phyloP scores from a whole-genome alignment of 2,888 invertebrate species.

The Lycocerus yunnanus region DNA sequence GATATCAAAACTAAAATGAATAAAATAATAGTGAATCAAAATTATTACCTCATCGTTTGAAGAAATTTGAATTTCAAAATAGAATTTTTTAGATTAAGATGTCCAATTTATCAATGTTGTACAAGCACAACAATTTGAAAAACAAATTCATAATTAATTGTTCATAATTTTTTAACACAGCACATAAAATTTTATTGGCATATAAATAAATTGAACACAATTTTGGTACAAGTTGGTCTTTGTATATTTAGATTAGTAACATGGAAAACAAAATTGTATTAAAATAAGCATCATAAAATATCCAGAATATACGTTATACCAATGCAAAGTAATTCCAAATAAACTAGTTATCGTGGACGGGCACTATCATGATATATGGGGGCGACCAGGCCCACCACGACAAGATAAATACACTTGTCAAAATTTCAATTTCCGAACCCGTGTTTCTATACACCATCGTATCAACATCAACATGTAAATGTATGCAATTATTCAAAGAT shows the following conservation, averaged over 20 bases:
- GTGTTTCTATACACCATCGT: slow-evolving; percentile 43
- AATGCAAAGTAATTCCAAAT: slow-evolving; percentile 13
- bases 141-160: not conserved
- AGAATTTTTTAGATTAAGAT: not conserved
- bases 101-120: not conserved
- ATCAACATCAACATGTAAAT: slow-evolving; percentile 48
- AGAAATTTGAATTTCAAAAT: not conserved
- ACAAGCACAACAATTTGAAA: not conserved
- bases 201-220: not conserved
- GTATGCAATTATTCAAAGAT: slow-evolving; percentile 40
- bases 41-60: not conserved
- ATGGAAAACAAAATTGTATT: not conserved
- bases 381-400: slow-evolving; percentile 45
- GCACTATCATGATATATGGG: slow-evolving; percentile 46
- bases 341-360: slow-evolving; percentile 25
- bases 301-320: not conserved
- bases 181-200: not conserved
- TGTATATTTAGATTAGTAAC: not conserved
- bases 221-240: not conserved
- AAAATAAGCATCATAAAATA: not conserved
- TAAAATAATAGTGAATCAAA: not conserved
- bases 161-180: not conserved
- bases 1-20: not conserved
- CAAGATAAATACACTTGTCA: slow-evolving; percentile 55
- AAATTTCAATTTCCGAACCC: slow-evolving; percentile 55